Evolutionary conservation across 2,113 vertebrate genomes (phyloP).

Genomic region (Sitta europaea): DNA sequence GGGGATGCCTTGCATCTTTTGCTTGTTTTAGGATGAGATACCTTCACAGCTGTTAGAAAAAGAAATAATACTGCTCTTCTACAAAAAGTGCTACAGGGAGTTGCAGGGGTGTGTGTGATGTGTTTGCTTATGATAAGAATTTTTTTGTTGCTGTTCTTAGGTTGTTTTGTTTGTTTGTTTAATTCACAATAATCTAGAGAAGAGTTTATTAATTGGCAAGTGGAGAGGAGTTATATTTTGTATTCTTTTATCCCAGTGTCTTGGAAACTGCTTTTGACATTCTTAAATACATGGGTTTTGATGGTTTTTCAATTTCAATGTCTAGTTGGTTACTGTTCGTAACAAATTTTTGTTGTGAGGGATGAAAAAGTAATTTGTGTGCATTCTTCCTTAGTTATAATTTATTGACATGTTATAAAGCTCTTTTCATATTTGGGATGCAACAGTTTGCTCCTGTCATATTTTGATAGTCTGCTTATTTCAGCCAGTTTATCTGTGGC

Average conservation of each 20-base stretch:
- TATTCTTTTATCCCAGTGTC: neutral
- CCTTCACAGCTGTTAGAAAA: neutral
- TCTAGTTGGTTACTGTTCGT: neutral
- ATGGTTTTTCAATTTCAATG: neutral
- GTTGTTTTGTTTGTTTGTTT: neutral
- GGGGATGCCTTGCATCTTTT: neutral
- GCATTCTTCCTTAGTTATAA: neutral
- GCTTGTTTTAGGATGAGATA: neutral
- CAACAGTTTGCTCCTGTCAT: neutral
- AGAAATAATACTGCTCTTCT: neutral
- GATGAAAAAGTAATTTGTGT: neutral
- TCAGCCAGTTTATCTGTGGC: neutral
- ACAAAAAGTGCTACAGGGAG: neutral
- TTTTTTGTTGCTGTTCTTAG: neutral
- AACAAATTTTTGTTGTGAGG: neutral
- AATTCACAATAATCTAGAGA: neutral
- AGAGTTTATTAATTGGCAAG: neutral
- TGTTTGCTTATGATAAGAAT: neutral
- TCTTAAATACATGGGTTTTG: neutral
- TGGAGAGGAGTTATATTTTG: neutral
- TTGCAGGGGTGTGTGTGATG: neutral
- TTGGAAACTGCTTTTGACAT: neutral
- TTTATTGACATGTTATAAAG: neutral
- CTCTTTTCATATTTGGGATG: neutral
- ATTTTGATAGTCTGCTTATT: neutral